Evolutionary conservation across 2,888 invertebrate genomes (phyloP), one percentile per base, ranked within the genome.

Genomic region (Diabrotica balteata): DNA sequence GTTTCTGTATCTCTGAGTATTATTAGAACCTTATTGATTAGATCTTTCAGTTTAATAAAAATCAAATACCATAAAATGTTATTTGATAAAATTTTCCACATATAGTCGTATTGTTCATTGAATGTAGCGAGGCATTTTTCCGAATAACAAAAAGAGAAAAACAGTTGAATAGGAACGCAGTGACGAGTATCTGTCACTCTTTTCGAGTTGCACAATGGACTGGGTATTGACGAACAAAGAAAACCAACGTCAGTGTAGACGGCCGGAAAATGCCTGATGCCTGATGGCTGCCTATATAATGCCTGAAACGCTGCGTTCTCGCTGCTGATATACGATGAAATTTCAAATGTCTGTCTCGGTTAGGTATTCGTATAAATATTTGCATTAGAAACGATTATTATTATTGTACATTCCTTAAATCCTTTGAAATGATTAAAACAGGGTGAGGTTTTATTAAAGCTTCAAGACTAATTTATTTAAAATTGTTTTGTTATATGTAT

Each of bases 211-310:
- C 59, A 67, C 63, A 67, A 62, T 53, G 58, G 62, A 50, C 49
- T 50, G 58, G 47, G 66, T 67, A 67, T 67, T 63, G 67, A 67
- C 57, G 67, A 67, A 67, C 63, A 67, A 67, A 67, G 67, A 67
- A 67, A 57, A 54, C 55, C 55, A 42, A 10, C 58, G 67, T 53
- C 62, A 44, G 52, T 44, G 58, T 53, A 60, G 66, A 67, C 62
- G 52, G 53, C 59, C 63, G 67, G 67, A 67, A 67, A 67, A 67
- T 67, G 67, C 50, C 53, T 53, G 51, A 58, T 67, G 52, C 46
- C 47, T 58, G 49, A 44, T 54, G 51, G 9, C 10, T 50, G 59
- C 50, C 50, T 44, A 52, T 52, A 52, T 60, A 52, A 43, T 59
- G 49, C 59, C 55, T 45, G 55, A 44, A 45, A 57, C 55, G 55